phyloP scores from a whole-genome alignment of 2,888 invertebrate genomes.

The Serrognathus titanus region DNA sequence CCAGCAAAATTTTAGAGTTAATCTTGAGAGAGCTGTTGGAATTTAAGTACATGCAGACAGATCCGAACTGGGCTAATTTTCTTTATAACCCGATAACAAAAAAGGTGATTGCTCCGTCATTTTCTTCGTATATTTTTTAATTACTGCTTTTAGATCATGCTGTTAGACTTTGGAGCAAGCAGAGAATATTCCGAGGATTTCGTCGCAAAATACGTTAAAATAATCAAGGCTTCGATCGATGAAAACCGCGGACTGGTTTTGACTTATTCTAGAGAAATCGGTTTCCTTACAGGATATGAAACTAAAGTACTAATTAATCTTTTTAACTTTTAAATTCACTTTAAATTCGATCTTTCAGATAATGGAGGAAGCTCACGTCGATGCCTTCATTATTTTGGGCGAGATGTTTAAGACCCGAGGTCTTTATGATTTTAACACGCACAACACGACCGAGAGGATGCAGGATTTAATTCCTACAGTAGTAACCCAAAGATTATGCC shows the following conservation, averaged over 20 bases:
- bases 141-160: constrained; percentile 57
- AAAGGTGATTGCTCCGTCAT: constrained; percentile 51
- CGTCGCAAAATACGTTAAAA: constrained; percentile 87
- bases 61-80: constrained; percentile 99
- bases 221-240: constrained; percentile 86
- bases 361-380: constrained; percentile 95
- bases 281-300: constrained; percentile 97
- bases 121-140: neutral
- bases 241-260: constrained; percentile 72
- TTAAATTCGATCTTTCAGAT: constrained; percentile 45
- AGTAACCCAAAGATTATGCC: constrained; percentile 87
- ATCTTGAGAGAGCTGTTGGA: constrained; percentile 86
- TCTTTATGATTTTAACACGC: constrained; percentile 87
- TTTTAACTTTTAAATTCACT: neutral
- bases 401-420: constrained; percentile 81
- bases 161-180: constrained; percentile 96
- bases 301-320: constrained; percentile 65
- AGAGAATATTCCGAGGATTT: constrained; percentile 81
- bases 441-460: constrained; percentile 75
- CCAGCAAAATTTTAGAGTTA: constrained; percentile 72
- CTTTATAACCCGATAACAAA: constrained; percentile 80
- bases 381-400: constrained; percentile 95
- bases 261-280: constrained; percentile 78
- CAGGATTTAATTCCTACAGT: constrained; percentile 90
- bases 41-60: constrained; percentile 96